Conservation (phyloP, 2,113 vertebrate genomes). For the Tichodroma muraria region DNA sequence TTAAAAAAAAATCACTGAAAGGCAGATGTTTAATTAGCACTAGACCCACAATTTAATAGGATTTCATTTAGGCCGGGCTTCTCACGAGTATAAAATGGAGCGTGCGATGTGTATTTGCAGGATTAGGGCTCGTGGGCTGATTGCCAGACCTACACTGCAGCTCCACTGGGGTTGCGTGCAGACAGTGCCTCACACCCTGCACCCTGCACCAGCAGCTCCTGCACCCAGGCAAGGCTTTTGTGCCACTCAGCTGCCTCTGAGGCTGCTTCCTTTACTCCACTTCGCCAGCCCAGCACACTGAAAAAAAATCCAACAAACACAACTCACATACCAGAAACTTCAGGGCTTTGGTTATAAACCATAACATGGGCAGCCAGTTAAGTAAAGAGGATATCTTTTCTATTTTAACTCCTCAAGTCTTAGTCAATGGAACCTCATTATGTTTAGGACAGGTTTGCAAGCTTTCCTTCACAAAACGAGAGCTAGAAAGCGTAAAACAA, state of each 20-base stretch:
- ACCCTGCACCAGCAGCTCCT: neutral
- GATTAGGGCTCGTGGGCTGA: neutral
- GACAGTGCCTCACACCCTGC: neutral
- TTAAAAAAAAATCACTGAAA: neutral
- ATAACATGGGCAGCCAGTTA: neutral
- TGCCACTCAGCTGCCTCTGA: neutral
- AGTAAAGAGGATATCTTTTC: neutral
- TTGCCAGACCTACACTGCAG: neutral
- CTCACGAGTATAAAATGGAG: neutral
- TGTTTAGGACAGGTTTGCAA: neutral
- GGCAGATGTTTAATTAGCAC: conserved; percentile 29
- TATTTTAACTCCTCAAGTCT: neutral
- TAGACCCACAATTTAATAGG: neutral
- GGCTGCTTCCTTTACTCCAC: neutral
- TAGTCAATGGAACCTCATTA: neutral
- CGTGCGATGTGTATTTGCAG: neutral
- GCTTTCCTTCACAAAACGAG: neutral
- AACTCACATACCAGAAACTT: neutral
- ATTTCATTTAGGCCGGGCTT: conserved; percentile 11
- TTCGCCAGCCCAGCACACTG: neutral
- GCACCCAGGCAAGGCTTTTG: neutral
- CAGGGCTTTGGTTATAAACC: neutral
- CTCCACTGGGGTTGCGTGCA: neutral
- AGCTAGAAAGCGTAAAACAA: neutral
- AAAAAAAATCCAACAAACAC: neutral